These are phyloP conservation scores for Tiliacea aurago DNA, from an alignment of 2,888 invertebrate genomes.

Conservation along the genomic window DNA sequence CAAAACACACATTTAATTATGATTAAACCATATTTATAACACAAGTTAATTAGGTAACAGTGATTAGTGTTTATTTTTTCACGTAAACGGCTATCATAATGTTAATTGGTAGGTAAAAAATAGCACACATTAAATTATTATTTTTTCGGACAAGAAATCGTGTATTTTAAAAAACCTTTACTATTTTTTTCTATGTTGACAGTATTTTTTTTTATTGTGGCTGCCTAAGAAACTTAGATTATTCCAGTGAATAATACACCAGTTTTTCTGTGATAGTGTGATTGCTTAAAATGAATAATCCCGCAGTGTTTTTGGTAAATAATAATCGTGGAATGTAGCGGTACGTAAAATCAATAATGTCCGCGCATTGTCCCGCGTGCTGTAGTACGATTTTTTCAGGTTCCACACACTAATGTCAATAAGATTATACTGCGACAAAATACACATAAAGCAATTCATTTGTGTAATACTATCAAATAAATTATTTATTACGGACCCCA, in stretches of 20 bases:
- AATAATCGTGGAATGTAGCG: conserved; percentile 74
- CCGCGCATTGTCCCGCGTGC: conserved; percentile 78
- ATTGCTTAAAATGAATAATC: conserved; percentile 46
- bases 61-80: conserved; percentile 65
- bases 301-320: conserved; percentile 74
- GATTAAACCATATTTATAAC: conserved; percentile 83
- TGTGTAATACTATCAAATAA: background rate
- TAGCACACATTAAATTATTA: conserved; percentile 27
- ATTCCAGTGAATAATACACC: conserved; percentile 30
- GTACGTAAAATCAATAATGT: conserved; percentile 85
- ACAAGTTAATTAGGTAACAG: conserved; percentile 74
- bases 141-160: conserved; percentile 4
- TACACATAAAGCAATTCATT: conserved; percentile 3
- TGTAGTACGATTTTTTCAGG: conserved; percentile 62
- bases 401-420: conserved; percentile 56
- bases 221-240: conserved; percentile 11
- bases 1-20: conserved; percentile 74
- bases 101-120: conserved; percentile 63
- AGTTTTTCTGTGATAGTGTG: conserved; percentile 44
- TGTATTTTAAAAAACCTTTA: background rate
- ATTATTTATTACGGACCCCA: conserved; percentile 5
- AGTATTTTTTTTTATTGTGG: conserved; percentile 22
- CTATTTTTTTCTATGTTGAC: conserved; percentile 30
- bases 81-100: conserved; percentile 56
- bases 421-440: conserved; percentile 43